These are phyloP conservation scores for Amphiduros pacificus DNA, from an alignment of 2,888 invertebrate species.

Conservation along the genomic window DNA sequence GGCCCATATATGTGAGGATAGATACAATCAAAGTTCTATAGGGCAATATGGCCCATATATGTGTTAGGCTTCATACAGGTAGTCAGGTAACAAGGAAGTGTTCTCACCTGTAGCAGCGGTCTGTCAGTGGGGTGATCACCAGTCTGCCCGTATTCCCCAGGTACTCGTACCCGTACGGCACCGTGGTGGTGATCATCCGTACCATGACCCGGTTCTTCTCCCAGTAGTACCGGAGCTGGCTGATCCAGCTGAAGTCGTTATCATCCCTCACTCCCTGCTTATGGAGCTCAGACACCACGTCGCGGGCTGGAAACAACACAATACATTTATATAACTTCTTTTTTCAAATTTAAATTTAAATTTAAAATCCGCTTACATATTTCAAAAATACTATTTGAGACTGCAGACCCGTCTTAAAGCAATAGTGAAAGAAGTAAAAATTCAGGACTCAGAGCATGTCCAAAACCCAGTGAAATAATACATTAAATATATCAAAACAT, in stretches of 20 bases:
- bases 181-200: conserved; percentile 58
- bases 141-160: conserved; percentile 57
- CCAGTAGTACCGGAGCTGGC: conserved; percentile 55
- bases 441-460: neutral
- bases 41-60: too few species aligned
- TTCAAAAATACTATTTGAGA: too few species aligned
- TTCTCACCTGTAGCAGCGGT: conserved; percentile 56
- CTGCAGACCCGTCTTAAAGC: neutral
- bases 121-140: conserved; percentile 59
- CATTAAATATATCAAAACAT: neutral
- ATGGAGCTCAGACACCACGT: conserved; percentile 52
- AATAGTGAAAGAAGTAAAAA: neutral
- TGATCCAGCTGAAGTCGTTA: conserved; percentile 58
- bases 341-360: too few species aligned
- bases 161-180: conserved; percentile 59
- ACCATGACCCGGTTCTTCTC: conserved; percentile 54
- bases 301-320: conserved; percentile 44
- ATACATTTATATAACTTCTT: too few species aligned
- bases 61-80: too few species aligned
- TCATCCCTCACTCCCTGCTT: conserved; percentile 36
- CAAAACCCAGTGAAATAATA: neutral
- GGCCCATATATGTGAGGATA: too few species aligned
- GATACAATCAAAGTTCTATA: too few species aligned
- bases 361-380: too few species aligned
- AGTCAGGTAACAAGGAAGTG: too few species aligned